phyloP scores from a whole-genome alignment of 2,797 vertebrate species.

The Crocodylus rhombifer region DNA sequence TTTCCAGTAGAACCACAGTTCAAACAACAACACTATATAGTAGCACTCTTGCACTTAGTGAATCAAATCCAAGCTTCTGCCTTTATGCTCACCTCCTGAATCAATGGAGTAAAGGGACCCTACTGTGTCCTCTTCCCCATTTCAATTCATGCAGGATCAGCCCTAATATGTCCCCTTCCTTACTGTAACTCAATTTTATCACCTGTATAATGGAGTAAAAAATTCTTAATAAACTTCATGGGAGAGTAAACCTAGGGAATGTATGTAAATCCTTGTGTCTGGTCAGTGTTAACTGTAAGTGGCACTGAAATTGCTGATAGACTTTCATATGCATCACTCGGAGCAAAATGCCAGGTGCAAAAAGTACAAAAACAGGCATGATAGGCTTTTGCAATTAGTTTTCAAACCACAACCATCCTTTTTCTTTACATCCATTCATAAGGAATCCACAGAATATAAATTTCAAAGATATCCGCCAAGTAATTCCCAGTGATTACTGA shows the following conservation, averaged over 20 bases:
- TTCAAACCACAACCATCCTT: conserved; percentile 59
- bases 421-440: conserved; percentile 46
- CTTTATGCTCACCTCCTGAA: conserved; percentile 19
- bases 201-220: neutral
- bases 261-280: neutral
- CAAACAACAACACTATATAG: conserved; percentile 27
- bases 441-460: conserved; percentile 39
- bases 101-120: neutral
- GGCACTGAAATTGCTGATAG: neutral
- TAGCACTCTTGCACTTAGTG: neutral
- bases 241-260: neutral
- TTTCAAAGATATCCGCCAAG: conserved; percentile 38
- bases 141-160: neutral
- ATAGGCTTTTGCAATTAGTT: conserved; percentile 64
- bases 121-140: neutral
- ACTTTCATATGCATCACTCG: conserved; percentile 33
- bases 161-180: neutral
- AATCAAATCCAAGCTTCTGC: neutral
- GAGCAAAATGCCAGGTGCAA: conserved; percentile 49
- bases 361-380: conserved; percentile 58
- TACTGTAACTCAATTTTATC: neutral
- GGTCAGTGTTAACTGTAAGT: conserved; percentile 21
- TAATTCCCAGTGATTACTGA: conserved; percentile 49
- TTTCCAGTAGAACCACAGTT: neutral
- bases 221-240: neutral